Percentiles rank a stretch among this genome's conserved stretches.
Evolutionary conservation across 2,888 invertebrate genomes (phyloP).

Genomic region (Philaethria dido): DNA sequence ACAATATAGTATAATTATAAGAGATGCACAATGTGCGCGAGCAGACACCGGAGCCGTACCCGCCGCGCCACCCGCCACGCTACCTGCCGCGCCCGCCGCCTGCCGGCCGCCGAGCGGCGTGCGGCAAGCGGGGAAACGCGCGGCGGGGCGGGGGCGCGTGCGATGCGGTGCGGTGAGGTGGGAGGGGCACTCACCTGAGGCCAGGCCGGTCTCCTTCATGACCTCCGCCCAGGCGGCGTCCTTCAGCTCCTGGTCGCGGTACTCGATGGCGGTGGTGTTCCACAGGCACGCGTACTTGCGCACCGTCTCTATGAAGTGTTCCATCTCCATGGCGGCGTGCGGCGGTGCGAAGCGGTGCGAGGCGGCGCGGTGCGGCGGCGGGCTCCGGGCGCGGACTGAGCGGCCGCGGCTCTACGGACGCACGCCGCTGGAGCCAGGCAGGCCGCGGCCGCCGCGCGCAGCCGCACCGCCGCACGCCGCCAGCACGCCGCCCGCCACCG

Average conservation of each 20-base stretch:
- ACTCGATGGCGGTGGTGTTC: slow-evolving; percentile 78
- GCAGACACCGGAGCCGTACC: not conserved
- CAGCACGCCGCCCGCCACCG: slow-evolving; percentile 8
- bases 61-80: not conserved
- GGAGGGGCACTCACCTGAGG: slow-evolving; percentile 76
- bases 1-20: too few relatives aligned
- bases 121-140: not conserved
- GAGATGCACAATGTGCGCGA: too few relatives aligned
- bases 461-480: slow-evolving; percentile 38
- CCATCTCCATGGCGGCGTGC: slow-evolving; percentile 61
- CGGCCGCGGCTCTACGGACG: too few relatives aligned
- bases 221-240: slow-evolving; percentile 79
- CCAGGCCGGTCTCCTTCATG: slow-evolving; percentile 74
- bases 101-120: not conserved
- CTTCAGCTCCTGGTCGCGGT: slow-evolving; percentile 80
- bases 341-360: slow-evolving; percentile 47
- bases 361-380: slow-evolving; percentile 42
- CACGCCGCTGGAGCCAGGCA: slow-evolving; percentile 41
- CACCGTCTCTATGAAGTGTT: slow-evolving; percentile 75
- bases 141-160: slow-evolving; percentile 20
- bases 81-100: not conserved
- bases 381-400: slow-evolving; percentile 46
- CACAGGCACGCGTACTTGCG: slow-evolving; percentile 78
- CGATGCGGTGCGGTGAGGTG: slow-evolving; percentile 80
- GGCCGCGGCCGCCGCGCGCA: slow-evolving; percentile 42